Evolutionary conservation across 2,113 vertebrate species (phyloP).

Genomic region (Trogon melanurus): DNA sequence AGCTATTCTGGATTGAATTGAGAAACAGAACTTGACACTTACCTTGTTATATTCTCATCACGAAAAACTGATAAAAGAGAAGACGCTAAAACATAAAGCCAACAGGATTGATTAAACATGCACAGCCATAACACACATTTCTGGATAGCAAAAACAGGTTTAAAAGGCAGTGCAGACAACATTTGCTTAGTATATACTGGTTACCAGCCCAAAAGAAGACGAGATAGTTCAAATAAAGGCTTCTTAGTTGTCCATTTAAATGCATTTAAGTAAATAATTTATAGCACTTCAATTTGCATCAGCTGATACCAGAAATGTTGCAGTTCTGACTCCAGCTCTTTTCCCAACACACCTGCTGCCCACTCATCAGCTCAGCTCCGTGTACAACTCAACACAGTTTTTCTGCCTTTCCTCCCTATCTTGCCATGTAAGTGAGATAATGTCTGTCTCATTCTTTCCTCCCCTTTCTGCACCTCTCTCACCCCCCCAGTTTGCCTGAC

Average conservation of each 20-base stretch:
- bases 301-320: neutral
- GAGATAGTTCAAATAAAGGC: neutral
- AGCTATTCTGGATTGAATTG: neutral
- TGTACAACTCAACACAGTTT: neutral
- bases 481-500: constrained; percentile 12
- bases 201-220: neutral
- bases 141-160: neutral
- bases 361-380: neutral
- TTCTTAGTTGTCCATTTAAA: neutral
- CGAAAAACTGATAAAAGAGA: neutral
- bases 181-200: neutral
- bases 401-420: neutral
- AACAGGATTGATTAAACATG: neutral
- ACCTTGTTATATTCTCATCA: neutral
- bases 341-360: neutral
- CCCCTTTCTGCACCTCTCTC: neutral
- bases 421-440: neutral
- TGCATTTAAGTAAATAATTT: neutral
- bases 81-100: neutral
- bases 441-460: neutral
- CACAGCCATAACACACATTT: neutral
- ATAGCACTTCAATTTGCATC: neutral
- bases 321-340: neutral
- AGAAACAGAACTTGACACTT: neutral
- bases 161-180: neutral